Evolutionary conservation across 2,888 invertebrate genomes (phyloP), one percentile per base, ranked within the genome.

Genomic region (Drosophila leonis): DNA sequence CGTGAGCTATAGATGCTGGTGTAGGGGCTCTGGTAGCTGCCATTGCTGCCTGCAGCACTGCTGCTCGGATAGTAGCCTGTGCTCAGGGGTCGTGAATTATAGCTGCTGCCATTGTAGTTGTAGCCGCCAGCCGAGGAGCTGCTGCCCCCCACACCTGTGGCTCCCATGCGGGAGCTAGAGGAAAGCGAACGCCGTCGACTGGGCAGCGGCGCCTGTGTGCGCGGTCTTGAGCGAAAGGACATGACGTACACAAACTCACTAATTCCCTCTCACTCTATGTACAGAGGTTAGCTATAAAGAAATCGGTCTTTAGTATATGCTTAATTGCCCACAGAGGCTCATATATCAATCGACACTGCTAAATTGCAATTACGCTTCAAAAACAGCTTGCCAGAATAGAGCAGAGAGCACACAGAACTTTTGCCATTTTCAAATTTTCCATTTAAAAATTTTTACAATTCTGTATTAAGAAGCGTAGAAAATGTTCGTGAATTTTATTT

Each of bases 111-210:
- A 61, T 72, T 90, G 44, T 82, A 83, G 8, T 68, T 68, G 42
- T 70, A 59, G 29, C 29, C 57, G 49, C 65, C 73, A 0, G 73
- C 35, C 0, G 72, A 65, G 51, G 62, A 33, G 44, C 77, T 56
- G 63, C 80, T 63, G 44, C 60, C 52, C 1, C 60, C 75, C 2
- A 61, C 33, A 3, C 66, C 69, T 3, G 63, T 48, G 27, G 81
- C 86, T 56, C 76, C 88, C 49, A 94, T 91, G 1, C 94, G 94
- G 0, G 94, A 94, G 64, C 94, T 94, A 92, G 92, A 95, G 42
- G 90, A 90, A 67, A 90, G 93, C 90, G 90, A 95, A 92, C 81
- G 95, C 91, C 92, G 90, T 52, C 83, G 94, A 51, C 90, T 84
- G 83, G 90, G 93, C 92, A 68, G 93, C 90, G 93, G 93, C 62